Evolutionary conservation across 2,797 vertebrate genomes (phyloP).

Genomic region (Aeoliscus strigatus): DNA sequence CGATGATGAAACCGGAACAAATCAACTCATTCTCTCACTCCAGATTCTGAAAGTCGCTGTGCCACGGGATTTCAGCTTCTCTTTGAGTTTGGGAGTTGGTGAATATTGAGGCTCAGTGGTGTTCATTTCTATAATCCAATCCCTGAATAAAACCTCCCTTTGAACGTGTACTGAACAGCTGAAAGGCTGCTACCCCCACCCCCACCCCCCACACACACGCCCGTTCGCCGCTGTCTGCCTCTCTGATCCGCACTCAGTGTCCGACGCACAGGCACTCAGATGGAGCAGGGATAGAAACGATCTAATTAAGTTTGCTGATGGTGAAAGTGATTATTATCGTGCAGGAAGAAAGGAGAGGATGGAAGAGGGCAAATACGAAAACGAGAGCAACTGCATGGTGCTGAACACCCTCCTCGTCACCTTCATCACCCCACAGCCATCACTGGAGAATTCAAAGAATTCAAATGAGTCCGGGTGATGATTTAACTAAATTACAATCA

Average conservation of each 20-base stretch:
- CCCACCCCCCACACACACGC: constrained; percentile 32
- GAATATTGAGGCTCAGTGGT: constrained; percentile 65
- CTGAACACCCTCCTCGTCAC: constrained; percentile 11
- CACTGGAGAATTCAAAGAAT: constrained; percentile 30
- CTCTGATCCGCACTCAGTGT: constrained; percentile 55
- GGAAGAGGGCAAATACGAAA: constrained; percentile 40
- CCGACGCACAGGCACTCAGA: constrained; percentile 37
- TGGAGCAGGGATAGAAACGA: constrained; percentile 40
- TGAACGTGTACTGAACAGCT: constrained; percentile 60
- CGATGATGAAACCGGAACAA: constrained; percentile 69
- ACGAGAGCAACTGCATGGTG: constrained; percentile 40
- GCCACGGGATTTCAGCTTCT: constrained; percentile 56
- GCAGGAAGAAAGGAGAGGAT: constrained; percentile 27
- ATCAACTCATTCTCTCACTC: constrained; percentile 63
- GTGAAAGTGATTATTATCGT: constrained; percentile 61
- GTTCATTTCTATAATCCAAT: constrained; percentile 73
- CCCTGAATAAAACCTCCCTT: constrained; percentile 63
- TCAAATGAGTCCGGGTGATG: neutral
- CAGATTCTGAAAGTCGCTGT: constrained; percentile 36
- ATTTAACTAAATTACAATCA: too few relatives aligned
- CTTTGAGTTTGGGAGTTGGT: constrained; percentile 57
- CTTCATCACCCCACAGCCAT: constrained; percentile 17
- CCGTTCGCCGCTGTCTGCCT: constrained; percentile 28
- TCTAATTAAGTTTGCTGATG: constrained; percentile 69
- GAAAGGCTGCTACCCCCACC: constrained; percentile 51